Base-by-base conservation (phyloP, 1,140 invertebrate species). In the Papilio polyxenes region DNA sequence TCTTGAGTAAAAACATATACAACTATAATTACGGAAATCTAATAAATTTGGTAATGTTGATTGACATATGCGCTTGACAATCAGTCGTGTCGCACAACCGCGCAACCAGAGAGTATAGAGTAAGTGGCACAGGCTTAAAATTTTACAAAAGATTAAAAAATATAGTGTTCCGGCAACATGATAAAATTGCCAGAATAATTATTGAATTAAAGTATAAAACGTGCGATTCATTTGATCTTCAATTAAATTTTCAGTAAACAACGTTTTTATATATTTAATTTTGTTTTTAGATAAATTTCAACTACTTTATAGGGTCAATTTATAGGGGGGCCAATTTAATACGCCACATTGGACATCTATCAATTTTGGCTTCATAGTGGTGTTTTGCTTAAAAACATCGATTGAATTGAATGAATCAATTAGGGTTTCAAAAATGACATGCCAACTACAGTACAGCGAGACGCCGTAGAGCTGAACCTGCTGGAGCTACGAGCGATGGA, bases 1-100 rank as follows among this genome's bases (percentile, higher is more conserved):
- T 93, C 85, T 93, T 92, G 85, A 92, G 89, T 89, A 92, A 81
- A 92, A 92, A 94, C 92, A 93, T 94, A 91, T 87, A 92, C 89
- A 91, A 91, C 87, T 90, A 88, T 49, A 82, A 88, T 86, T 92
- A 93, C 81, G 87, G 91, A 92, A 92, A 90, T 89, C 86, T 90
- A 89, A 89, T 91, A 87, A 89, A 90, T 89, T 89, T 85, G 85
- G 85, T 85, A 76, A 81, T 83, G 48, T 56, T 79, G 53, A 79
- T 40, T 86, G 83, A 84, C 81, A 37, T 76, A 74, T 75, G 82
- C 76, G 83, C 85, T 88, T 91, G 89, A 88, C 87, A 83, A 85
- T 85, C 76, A 72, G 81, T 59, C 82, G 75, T 74, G 72, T 79
- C 82, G 81, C 83, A 80, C 80, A 83, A 62, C 31, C n/a, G 23